These are phyloP conservation scores for Rhynchonycteris naso DNA, from an alignment of 2,797 vertebrate species.

Conservation along the genomic window DNA sequence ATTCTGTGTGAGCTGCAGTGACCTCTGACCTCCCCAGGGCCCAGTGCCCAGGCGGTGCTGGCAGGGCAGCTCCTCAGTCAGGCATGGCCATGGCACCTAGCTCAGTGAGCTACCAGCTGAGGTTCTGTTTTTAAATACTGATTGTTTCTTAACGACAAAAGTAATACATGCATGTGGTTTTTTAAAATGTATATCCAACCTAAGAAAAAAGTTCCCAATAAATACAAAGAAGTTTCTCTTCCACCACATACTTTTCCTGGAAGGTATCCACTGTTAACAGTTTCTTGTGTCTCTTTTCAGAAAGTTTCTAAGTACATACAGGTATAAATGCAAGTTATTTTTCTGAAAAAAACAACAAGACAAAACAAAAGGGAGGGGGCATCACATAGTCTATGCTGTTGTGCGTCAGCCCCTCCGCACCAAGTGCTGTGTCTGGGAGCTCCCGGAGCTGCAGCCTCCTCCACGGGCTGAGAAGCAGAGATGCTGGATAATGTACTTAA, in stretches of 20 bases:
- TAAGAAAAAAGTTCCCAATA: neutral
- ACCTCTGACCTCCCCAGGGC: neutral
- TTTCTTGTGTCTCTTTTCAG: neutral
- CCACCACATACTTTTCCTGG: neutral
- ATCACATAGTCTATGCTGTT: rapidly evolving
- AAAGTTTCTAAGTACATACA: neutral
- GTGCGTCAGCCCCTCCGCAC: neutral
- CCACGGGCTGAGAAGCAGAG: neutral
- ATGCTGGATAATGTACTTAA: rapidly evolving
- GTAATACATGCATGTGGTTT: neutral
- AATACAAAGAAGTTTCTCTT: neutral
- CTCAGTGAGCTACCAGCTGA: neutral
- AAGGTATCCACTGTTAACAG: neutral
- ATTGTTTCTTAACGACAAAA: neutral
- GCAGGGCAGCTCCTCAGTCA: neutral
- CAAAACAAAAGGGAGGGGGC: neutral
- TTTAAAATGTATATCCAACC: neutral
- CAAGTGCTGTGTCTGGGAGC: rapidly evolving
- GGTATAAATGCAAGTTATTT: neutral
- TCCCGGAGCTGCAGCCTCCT: rapidly evolving
- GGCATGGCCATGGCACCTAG: neutral
- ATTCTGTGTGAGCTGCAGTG: too few relatives aligned
- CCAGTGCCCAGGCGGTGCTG: neutral
- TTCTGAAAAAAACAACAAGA: neutral
- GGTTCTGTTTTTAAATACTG: neutral